Conservation (phyloP, 2,797 vertebrate species). For the Lagorchestes hirsutus region DNA sequence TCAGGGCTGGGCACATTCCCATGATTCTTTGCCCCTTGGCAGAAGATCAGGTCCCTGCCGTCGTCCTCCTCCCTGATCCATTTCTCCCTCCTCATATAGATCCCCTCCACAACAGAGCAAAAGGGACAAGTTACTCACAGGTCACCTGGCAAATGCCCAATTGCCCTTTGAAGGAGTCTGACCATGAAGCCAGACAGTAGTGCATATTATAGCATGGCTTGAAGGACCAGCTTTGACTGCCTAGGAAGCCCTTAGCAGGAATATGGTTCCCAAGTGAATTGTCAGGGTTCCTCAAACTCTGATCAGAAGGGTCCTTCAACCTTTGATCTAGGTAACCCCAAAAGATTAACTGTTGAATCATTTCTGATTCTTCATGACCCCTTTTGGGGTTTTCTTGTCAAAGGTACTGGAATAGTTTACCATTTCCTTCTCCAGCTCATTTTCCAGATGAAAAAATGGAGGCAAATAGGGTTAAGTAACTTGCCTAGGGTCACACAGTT, state of each 20-base stretch:
- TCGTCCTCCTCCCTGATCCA: constrained; percentile 10
- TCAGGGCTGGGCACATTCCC: constrained; percentile 64
- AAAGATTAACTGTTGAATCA: not conserved
- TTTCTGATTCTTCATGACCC: not conserved
- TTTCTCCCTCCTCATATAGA: not conserved
- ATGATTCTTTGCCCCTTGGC: constrained; percentile 56
- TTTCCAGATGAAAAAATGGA: not conserved
- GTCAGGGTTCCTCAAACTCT: not conserved
- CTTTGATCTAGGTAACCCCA: not conserved
- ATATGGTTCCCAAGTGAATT: not conserved
- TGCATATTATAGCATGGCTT: not conserved
- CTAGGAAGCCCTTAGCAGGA: not conserved
- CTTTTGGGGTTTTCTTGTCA: not conserved
- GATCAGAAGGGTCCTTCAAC: not conserved
- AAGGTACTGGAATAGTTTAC: not conserved
- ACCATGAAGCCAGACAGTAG: constrained; percentile 14
- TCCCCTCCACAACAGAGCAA: constrained; percentile 59
- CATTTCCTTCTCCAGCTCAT: not conserved
- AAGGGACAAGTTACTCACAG: constrained; percentile 65
- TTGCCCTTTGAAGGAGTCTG: not conserved
- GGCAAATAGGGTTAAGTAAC: not conserved
- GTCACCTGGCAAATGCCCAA: constrained; percentile 71
- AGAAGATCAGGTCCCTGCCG: constrained; percentile 38
- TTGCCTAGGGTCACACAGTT: not conserved
- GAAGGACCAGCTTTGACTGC: constrained; percentile 18